Percentiles rank a stretch among this genome's conserved stretches.
phyloP scores from a whole-genome alignment of 2,113 vertebrate species.

The Arenaria interpres region DNA sequence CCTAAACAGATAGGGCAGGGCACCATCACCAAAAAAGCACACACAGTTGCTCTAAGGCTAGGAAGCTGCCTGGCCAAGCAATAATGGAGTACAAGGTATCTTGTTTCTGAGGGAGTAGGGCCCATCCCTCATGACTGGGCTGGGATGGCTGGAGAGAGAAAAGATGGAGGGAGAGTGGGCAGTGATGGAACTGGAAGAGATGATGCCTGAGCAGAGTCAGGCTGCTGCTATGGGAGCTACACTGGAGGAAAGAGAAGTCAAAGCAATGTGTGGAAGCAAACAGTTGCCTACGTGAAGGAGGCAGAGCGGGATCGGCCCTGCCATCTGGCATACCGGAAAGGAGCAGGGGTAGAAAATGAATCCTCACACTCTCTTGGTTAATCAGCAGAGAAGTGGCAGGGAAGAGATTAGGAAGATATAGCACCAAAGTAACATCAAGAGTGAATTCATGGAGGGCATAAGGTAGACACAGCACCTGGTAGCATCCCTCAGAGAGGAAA shows the following conservation, averaged over 20 bases:
- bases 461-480: not conserved
- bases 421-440: not conserved
- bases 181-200: not conserved
- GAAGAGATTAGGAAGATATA: not conserved
- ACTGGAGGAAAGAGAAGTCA: not conserved
- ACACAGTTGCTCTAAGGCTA: not conserved
- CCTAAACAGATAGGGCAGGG: not conserved
- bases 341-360: not conserved
- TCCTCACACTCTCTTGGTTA: not conserved
- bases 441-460: not conserved
- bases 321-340: not conserved
- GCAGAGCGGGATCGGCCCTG: not conserved
- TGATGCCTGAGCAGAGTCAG: not conserved
- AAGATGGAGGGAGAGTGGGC: not conserved
- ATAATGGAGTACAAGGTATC: not conserved
- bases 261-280: not conserved
- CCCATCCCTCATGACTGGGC: not conserved
- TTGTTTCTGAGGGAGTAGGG: not conserved
- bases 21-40: not conserved
- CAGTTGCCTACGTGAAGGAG: not conserved
- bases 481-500: not conserved
- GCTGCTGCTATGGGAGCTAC: not conserved
- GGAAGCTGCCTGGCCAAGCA: not conserved
- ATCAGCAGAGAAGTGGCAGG: constrained; percentile 4
- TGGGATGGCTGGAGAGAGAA: not conserved